Conservation (phyloP, 2,797 vertebrate species). For the Helicolenus hilgendorfi region DNA sequence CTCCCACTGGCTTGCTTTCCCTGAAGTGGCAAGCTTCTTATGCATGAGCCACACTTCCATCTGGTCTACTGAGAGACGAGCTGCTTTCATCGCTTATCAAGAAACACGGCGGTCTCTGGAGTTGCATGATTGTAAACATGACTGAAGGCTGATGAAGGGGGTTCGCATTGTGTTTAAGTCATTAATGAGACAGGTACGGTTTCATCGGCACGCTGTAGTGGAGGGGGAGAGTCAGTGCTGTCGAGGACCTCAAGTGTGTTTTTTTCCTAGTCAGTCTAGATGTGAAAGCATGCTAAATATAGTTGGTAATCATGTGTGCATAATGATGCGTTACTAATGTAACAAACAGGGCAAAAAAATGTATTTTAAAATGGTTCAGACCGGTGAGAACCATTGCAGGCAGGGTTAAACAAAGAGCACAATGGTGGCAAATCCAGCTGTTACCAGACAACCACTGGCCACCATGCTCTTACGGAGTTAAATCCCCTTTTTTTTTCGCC, state of each 20-base stretch:
- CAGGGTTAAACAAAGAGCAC: constrained; percentile 63
- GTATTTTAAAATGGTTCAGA: neutral
- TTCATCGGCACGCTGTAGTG: constrained; percentile 27
- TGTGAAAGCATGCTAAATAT: constrained; percentile 60
- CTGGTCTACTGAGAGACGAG: constrained; percentile 52
- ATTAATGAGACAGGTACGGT: constrained; percentile 61
- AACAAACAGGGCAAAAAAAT: constrained; percentile 20
- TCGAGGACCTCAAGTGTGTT: neutral
- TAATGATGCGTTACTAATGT: constrained; percentile 53
- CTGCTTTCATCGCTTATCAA: constrained; percentile 54
- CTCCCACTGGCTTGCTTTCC: constrained; percentile 57
- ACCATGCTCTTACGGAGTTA: constrained; percentile 71
- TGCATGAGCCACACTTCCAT: constrained; percentile 69
- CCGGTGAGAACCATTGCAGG: neutral
- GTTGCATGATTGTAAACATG: constrained; percentile 44
- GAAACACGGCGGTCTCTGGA: constrained; percentile 49
- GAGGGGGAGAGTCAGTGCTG: neutral
- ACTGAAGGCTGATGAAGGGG: constrained; percentile 56
- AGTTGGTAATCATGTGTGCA: constrained; percentile 52
- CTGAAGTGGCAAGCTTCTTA: constrained; percentile 63
- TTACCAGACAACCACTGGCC: constrained; percentile 73
- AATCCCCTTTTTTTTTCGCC: constrained; percentile 60
- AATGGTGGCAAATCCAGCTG: constrained; percentile 71
- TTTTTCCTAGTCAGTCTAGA: neutral
- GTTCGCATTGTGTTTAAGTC: constrained; percentile 54